phyloP scores from a whole-genome alignment of 2,113 vertebrate genomes.

The Fregata magnificens region DNA sequence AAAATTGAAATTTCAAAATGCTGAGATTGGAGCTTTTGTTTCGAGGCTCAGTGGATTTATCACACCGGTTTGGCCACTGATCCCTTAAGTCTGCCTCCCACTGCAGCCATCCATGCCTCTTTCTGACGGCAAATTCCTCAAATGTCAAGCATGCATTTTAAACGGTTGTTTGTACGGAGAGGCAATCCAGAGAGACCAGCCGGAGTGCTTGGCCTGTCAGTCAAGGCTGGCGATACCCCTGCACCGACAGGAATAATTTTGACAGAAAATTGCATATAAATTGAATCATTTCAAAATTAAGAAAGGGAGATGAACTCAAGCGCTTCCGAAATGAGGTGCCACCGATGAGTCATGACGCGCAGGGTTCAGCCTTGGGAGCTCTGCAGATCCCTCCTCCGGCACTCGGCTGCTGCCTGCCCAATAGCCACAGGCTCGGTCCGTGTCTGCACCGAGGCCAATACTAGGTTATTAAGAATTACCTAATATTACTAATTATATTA shows the following conservation, averaged over 20 bases:
- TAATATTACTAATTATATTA: not conserved
- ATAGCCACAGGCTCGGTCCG: fast-evolving
- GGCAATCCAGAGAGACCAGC: not conserved
- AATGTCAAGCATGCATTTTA: not conserved
- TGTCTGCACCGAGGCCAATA: not conserved
- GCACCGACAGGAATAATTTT: not conserved
- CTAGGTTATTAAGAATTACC: not conserved
- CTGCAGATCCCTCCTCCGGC: not conserved
- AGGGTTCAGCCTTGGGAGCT: fast-evolving
- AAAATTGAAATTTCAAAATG: not conserved
- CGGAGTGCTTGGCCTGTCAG: not conserved
- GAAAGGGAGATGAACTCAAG: not conserved
- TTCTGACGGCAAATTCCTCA: not conserved
- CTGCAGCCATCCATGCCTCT: not conserved
- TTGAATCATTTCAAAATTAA: slow-evolving; percentile 1
- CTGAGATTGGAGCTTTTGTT: not conserved
- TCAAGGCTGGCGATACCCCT: fast-evolving
- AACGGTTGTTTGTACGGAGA: not conserved
- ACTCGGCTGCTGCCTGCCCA: fast-evolving
- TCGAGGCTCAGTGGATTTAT: not conserved
- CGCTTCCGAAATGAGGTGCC: not conserved
- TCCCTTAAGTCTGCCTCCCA: not conserved
- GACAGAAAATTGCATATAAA: slow-evolving; percentile 27
- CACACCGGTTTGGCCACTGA: not conserved
- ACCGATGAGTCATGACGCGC: fast-evolving